Evolutionary conservation across 2,888 invertebrate genomes (phyloP).

Genomic region (Thecocarcelia acutangulata): DNA sequence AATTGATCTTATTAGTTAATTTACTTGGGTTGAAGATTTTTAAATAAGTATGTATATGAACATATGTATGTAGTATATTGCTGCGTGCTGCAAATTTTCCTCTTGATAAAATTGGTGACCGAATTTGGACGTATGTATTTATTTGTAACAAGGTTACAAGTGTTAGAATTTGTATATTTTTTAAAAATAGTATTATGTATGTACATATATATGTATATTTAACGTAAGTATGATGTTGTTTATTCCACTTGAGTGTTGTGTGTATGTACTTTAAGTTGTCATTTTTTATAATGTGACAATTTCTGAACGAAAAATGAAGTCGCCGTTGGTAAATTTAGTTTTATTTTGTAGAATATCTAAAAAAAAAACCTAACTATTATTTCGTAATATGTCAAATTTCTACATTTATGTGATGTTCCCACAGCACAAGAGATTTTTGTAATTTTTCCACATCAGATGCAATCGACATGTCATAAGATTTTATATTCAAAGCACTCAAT

Average conservation of each 20-base stretch:
- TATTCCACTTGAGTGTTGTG: constrained; percentile 11
- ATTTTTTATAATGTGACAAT: no score
- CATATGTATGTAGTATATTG: neutral
- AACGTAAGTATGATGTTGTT: constrained; percentile 1
- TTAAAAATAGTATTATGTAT: constrained; percentile 33
- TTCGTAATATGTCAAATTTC: no score
- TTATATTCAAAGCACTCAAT: no score
- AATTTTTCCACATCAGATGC: no score
- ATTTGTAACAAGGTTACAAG: constrained; percentile 62
- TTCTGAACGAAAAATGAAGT: no score
- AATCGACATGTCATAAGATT: no score
- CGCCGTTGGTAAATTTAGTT: no score
- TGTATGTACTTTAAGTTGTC: neutral
- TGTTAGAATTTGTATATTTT: constrained; percentile 43
- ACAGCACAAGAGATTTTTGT: no score
- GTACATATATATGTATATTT: no score
- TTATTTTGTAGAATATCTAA: no score
- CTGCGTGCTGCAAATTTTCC: neutral
- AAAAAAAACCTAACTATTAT: no score
- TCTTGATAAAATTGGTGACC: constrained; percentile 47
- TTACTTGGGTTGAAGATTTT: neutral
- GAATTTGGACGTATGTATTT: constrained; percentile 31
- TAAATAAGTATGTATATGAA: neutral
- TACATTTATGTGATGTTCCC: no score
- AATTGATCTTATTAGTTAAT: neutral